Percentiles rank a stretch among this genome's conserved stretches.
These are phyloP conservation scores for Tetranychus cinnabarinus DNA, from an alignment of 1,140 invertebrate genomes.

Conservation along the genomic window DNA sequence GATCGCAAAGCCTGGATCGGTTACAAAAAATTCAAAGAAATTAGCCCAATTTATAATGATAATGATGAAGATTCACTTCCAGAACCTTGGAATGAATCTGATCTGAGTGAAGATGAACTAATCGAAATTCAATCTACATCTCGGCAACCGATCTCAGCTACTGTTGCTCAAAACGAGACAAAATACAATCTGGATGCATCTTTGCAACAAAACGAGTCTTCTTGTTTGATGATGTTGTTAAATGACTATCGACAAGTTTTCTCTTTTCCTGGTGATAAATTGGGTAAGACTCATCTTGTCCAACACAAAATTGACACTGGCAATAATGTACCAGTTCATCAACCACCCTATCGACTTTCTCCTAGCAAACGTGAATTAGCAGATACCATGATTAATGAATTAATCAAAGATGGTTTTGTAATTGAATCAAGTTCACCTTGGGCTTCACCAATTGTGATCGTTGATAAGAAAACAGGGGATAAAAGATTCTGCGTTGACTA, in stretches of 20 bases:
- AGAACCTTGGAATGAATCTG: no score
- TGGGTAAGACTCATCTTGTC: neutral
- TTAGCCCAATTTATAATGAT: no score
- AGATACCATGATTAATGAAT: neutral
- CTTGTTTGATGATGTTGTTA: neutral
- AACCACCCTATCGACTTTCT: neutral
- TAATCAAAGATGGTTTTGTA: conserved; percentile 23
- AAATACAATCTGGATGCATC: no score
- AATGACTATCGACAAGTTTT: neutral
- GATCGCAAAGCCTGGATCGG: no score
- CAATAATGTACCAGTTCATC: neutral
- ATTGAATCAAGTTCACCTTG: conserved; percentile 22
- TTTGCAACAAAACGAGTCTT: no score
- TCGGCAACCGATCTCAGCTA: no score
- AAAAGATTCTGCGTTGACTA: conserved; percentile 28
- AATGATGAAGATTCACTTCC: no score
- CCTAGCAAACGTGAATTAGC: neutral
- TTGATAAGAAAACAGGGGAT: conserved; percentile 26
- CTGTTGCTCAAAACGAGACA: no score
- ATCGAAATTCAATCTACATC: no score
- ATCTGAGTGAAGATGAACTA: no score
- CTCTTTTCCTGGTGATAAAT: neutral
- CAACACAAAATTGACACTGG: neutral
- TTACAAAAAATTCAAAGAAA: no score
- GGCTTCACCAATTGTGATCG: conserved; percentile 24